Evolutionary conservation across 2,888 invertebrate species (phyloP), one percentile per base, ranked within the genome.

Genomic region (Deroplatys truncata): DNA sequence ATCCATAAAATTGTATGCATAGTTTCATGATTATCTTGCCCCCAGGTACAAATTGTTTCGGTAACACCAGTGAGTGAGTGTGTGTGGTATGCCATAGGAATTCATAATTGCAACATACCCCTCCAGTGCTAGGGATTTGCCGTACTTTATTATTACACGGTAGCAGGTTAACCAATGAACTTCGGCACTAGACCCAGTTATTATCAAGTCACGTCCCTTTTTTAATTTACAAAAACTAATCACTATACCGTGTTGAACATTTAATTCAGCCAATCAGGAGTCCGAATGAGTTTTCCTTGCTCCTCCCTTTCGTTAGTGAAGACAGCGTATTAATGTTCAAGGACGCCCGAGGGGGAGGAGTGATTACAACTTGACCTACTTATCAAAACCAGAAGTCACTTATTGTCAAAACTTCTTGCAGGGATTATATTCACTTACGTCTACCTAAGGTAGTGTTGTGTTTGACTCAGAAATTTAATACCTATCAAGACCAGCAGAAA

Each of bases 1-100:
- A 89, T 88, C 88, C 87, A 89, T 85, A 84, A 84, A 84, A 89
- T 89, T 72, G 84, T 89, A 89, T 89, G 89, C 88, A 87, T 89
- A 89, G 82, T 85, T 89, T 85, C 86, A 83, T 89, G 89, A 85
- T 89, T 82, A 89, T 83, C 82, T 28, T 56, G 88, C 88, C 88
- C 43, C 20, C 20, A 20, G 56, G 56, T 72, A 72, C 56, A 49
- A 85, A 85, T 85, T 85, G 43, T 85, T 85, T 85, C 85, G 13
- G 85, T 85, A 85, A 35, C 85, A 49, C 85, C 31, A 31, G 28
- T 28, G 85, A 85, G 25, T 43, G 25, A 31, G 82, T n/a, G 87
- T 83, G 87, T 83, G 82, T 35, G 87, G 87, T 29, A 87, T 87
- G 87, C 83, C 87, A 31, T 10, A 89, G 89, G 89, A 89, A 89